phyloP scores from a whole-genome alignment of 2,888 invertebrate species.

The Horisme vitalbata region DNA sequence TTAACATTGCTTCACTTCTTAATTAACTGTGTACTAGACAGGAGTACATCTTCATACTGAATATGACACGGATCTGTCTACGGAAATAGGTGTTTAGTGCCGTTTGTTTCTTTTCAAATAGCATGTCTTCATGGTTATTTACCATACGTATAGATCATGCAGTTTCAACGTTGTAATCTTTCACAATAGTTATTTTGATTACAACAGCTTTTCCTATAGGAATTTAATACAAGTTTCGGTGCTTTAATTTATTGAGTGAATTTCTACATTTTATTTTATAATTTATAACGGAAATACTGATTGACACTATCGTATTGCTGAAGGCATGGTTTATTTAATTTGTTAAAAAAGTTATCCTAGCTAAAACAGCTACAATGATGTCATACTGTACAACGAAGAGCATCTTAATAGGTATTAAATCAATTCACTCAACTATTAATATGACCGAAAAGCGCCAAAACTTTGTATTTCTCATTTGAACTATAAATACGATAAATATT shows the following conservation, averaged over 20 bases:
- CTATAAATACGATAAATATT: constrained; percentile 60
- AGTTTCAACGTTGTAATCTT: constrained; percentile 20
- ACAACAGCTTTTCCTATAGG: constrained; percentile 53
- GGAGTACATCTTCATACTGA: constrained; percentile 24
- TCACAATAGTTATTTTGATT: constrained; percentile 36
- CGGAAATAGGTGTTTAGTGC: constrained; percentile 48
- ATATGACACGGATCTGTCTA: constrained; percentile 8
- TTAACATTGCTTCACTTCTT: constrained; percentile 80
- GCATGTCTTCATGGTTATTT: constrained; percentile 34
- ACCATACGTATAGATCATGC: constrained; percentile 37
- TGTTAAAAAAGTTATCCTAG: constrained; percentile 80
- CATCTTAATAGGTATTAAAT: constrained; percentile 64
- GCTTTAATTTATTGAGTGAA: constrained; percentile 65
- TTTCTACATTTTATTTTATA: constrained; percentile 46
- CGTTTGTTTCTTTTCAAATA: constrained; percentile 63
- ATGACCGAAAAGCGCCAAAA: constrained; percentile 67
- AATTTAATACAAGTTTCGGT: constrained; percentile 70
- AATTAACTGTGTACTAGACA: constrained; percentile 54
- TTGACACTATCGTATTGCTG: constrained; percentile 66
- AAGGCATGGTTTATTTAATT: constrained; percentile 69
- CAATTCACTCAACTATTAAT: constrained; percentile 61
- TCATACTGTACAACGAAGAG: constrained; percentile 78
- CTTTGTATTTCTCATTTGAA: constrained; percentile 47
- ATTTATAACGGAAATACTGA: constrained; percentile 63
- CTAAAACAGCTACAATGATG: constrained; percentile 77